A percentile compares a stretch with the other conserved stretches of the same genome.
Evolutionary conservation across 30 jellyfish, hydroid and myxozoan genomes (phyloP).

Genomic region (Turritopsis dohrnii): DNA sequence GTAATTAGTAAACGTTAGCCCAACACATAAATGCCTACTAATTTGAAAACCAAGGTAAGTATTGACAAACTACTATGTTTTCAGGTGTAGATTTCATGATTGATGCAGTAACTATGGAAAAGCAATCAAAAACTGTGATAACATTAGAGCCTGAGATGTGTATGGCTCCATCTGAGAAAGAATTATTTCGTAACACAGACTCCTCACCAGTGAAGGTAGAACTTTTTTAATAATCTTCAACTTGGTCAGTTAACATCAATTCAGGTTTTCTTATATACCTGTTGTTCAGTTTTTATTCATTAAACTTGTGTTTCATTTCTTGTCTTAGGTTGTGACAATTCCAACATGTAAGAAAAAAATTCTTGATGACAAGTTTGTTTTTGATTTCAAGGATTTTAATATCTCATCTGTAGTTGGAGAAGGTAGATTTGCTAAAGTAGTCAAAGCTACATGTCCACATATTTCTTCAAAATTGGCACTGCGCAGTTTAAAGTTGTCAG

Average conservation of each 20-base stretch:
- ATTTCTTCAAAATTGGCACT: background rate
- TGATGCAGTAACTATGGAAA: background rate
- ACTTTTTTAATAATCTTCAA: background rate
- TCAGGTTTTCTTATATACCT: background rate
- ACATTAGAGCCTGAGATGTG: background rate
- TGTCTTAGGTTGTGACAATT: background rate
- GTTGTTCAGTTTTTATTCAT: background rate
- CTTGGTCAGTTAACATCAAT: background rate
- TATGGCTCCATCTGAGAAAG: background rate
- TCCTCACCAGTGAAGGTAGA: background rate
- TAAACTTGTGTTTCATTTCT: background rate
- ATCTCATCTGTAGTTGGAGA: conserved; percentile 1
- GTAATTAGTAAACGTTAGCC: background rate
- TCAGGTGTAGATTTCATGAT: background rate
- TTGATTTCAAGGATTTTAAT: background rate
- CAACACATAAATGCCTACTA: background rate
- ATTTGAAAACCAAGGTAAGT: background rate
- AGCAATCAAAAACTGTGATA: background rate
- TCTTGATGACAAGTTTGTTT: conserved; percentile 3
- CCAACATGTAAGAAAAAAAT: background rate
- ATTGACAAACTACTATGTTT: background rate
- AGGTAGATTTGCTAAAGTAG: conserved; percentile 5
- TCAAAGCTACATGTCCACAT: background rate
- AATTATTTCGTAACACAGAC: background rate
- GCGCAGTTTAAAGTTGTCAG: background rate